Conservation (phyloP, 2,113 vertebrate genomes). For the Calyptomena viridis region DNA sequence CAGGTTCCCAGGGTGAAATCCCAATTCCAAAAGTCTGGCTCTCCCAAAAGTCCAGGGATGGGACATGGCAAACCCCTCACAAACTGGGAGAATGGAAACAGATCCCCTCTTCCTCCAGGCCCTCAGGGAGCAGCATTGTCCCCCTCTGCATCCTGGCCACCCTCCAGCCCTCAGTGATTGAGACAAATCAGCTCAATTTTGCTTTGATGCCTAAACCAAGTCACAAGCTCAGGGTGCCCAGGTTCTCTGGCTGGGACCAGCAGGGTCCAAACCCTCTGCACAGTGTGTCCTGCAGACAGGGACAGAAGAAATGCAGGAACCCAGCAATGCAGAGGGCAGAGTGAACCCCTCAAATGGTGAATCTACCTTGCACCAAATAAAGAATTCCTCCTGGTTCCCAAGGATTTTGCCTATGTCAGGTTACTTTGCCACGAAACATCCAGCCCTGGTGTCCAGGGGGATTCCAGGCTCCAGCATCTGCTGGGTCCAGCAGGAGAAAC, state of each 20-base stretch:
- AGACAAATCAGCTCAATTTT: neutral
- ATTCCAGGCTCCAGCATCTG: neutral
- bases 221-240: neutral
- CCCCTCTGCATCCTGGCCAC: neutral
- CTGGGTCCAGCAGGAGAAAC: neutral
- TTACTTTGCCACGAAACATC: neutral
- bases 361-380: constrained; percentile 32
- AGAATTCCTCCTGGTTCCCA: neutral
- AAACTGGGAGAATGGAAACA: neutral
- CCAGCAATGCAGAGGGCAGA: neutral
- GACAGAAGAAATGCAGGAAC: neutral
- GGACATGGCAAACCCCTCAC: neutral
- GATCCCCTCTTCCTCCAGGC: neutral
- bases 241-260: neutral
- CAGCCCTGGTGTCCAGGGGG: neutral
- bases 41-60: neutral
- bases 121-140: neutral
- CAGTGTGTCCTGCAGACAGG: neutral
- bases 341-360: accelerated
- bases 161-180: neutral
- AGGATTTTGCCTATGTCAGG: neutral
- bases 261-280: neutral
- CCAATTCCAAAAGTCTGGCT: accelerated
- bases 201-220: neutral
- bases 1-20: neutral